Percentiles rank a stretch among this genome's conserved stretches.
Conservation (phyloP, 2,888 invertebrate genomes). For the Epinotia ramella region DNA sequence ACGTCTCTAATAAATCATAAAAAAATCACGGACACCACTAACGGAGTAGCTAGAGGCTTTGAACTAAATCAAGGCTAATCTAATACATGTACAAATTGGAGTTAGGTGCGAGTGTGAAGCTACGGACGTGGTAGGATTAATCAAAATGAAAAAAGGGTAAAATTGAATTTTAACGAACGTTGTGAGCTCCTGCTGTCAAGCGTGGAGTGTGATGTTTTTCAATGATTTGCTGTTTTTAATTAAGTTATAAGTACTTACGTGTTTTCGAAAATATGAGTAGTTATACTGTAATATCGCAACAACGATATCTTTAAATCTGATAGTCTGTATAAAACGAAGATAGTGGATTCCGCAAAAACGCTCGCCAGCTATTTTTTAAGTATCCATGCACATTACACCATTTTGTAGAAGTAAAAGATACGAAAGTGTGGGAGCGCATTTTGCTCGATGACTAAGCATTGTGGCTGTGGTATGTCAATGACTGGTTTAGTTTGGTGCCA, state of each 20-base stretch:
- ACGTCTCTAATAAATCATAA: conserved; percentile 61
- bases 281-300: neutral
- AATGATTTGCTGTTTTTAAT: neutral
- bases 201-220: neutral
- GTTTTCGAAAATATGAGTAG: neutral
- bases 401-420: conserved; percentile 24
- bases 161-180: conserved; percentile 19
- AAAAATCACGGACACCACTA: conserved; percentile 59
- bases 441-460: conserved; percentile 34
- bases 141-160: conserved; percentile 31
- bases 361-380: conserved; percentile 12
- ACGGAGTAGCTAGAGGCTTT: conserved; percentile 67
- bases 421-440: conserved; percentile 8
- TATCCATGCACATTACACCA: conserved; percentile 18
- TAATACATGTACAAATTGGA: conserved; percentile 29
- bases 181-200: conserved; percentile 3
- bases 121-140: conserved; percentile 12
- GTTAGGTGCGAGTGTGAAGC: conserved; percentile 20
- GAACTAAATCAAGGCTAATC: conserved; percentile 73
- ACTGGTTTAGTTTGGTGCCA: conserved; percentile 19
- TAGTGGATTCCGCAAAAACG: neutral
- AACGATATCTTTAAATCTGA: too few species aligned
- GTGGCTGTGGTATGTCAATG: conserved; percentile 30
- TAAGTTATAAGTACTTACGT: neutral
- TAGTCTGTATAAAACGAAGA: neutral